phyloP scores from a whole-genome alignment of 2,797 vertebrate genomes.

The Helarctos malayanus region DNA sequence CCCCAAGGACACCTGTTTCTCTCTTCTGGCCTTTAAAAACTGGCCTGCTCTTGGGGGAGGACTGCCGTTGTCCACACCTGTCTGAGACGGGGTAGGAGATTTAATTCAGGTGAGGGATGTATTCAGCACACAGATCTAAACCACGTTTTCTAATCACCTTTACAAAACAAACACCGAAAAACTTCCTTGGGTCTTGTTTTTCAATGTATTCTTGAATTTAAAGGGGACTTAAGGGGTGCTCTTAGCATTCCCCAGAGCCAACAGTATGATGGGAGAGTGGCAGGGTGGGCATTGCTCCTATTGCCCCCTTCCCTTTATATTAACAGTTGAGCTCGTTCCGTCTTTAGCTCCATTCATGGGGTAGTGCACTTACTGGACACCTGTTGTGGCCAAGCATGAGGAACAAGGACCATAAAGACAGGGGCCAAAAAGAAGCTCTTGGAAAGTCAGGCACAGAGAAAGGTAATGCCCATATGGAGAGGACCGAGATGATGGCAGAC shows the following conservation, averaged over 20 bases:
- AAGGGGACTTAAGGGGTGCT: neutral
- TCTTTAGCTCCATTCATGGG: fast-evolving
- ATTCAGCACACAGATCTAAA: neutral
- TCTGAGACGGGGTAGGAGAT: neutral
- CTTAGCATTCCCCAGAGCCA: neutral
- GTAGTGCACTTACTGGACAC: neutral
- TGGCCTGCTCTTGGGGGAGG: neutral
- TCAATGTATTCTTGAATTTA: neutral
- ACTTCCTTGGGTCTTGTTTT: neutral
- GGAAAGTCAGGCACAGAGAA: neutral
- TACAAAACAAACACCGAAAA: neutral
- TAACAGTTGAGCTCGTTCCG: neutral
- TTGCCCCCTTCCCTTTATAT: neutral
- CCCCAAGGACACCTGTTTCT: neutral
- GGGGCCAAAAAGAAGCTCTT: neutral
- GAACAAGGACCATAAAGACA: neutral
- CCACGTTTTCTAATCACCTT: neutral
- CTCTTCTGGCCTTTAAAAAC: neutral
- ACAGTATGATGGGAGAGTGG: neutral
- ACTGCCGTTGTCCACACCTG: neutral
- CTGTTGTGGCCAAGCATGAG: neutral
- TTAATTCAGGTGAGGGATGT: neutral
- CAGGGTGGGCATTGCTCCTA: neutral
- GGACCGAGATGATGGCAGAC: neutral
- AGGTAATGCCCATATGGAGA: neutral